Conservation (phyloP, 2,888 invertebrate species). For the Cerastoderma edule region DNA sequence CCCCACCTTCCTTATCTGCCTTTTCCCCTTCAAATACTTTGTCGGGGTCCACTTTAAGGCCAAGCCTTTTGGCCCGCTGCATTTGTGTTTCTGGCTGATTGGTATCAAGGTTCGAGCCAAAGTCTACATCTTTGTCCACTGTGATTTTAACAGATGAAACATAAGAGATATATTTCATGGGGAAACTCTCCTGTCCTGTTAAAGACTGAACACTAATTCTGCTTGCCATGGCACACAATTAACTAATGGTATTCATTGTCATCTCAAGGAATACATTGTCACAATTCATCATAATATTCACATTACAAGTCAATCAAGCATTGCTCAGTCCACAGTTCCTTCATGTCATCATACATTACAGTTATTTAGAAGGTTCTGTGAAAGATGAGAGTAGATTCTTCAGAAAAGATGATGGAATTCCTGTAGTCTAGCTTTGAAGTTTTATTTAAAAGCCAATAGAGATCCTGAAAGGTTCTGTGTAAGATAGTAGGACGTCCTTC, state of each 20-base stretch:
- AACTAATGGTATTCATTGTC: too few species aligned
- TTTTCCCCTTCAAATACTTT: constrained; percentile 54
- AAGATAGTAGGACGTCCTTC: too few species aligned
- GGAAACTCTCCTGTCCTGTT: too few species aligned
- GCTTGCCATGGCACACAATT: not conserved
- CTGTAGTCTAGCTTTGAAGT: too few species aligned
- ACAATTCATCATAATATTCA: not conserved
- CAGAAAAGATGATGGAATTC: too few species aligned
- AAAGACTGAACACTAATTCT: constrained; percentile 6
- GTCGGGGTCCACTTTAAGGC: constrained; percentile 48
- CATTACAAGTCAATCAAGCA: not conserved
- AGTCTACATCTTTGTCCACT: constrained; percentile 28
- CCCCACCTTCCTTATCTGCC: constrained; percentile 33
- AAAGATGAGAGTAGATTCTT: too few species aligned
- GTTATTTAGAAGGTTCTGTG: too few species aligned
- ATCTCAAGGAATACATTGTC: too few species aligned
- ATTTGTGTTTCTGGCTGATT: constrained; percentile 58
- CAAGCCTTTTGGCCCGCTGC: constrained; percentile 56
- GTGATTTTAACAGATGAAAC: constrained; percentile 16
- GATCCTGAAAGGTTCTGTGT: too few species aligned
- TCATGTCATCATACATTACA: too few species aligned
- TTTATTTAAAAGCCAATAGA: too few species aligned
- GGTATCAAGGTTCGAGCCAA: constrained; percentile 39
- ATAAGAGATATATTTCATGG: constrained; percentile 19
- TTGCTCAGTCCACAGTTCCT: too few species aligned